phyloP scores from a whole-genome alignment of 1,140 invertebrate genomes.

The Teleopsis dalmanni region DNA sequence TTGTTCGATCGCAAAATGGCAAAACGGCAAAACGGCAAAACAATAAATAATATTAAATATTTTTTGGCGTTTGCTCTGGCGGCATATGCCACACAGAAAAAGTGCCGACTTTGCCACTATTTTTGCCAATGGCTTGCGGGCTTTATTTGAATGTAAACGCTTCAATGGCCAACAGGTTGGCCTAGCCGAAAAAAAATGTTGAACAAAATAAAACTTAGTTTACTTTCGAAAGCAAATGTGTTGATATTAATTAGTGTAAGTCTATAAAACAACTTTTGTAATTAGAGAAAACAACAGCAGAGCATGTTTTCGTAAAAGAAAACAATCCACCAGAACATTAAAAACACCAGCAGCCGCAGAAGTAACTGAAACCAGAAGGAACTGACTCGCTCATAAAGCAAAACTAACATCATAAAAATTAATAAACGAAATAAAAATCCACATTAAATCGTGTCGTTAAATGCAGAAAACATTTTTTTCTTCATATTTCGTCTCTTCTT shows the following conservation, averaged over 20 bases:
- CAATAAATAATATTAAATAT: too few species aligned
- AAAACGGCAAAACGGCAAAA: too few species aligned
- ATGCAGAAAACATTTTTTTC: too few species aligned
- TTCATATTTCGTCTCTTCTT: too few species aligned
- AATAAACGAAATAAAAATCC: too few species aligned
- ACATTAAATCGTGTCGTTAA: too few species aligned
- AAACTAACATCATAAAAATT: too few species aligned
- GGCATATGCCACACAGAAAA: conserved; percentile 8
- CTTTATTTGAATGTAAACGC: conserved; percentile 3
- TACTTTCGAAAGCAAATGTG: neutral
- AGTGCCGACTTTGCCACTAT: conserved; percentile 12
- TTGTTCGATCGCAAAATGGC: too few species aligned
- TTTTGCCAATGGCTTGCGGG: conserved; percentile 1
- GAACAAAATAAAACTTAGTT: neutral
- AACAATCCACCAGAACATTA: neutral
- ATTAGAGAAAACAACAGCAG: neutral
- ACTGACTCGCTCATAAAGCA: too few species aligned
- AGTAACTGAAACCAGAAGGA: neutral
- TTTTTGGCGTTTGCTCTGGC: too few species aligned
- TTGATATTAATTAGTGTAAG: neutral
- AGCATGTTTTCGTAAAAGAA: neutral
- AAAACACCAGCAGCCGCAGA: neutral
- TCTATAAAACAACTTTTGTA: neutral
- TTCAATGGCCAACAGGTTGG: too few species aligned
- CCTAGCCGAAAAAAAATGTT: too few species aligned